Percentiles rank a stretch among this genome's conserved stretches.
phyloP scores from a whole-genome alignment of 2,888 invertebrate genomes.

The Omphaloscelis lunosa region DNA sequence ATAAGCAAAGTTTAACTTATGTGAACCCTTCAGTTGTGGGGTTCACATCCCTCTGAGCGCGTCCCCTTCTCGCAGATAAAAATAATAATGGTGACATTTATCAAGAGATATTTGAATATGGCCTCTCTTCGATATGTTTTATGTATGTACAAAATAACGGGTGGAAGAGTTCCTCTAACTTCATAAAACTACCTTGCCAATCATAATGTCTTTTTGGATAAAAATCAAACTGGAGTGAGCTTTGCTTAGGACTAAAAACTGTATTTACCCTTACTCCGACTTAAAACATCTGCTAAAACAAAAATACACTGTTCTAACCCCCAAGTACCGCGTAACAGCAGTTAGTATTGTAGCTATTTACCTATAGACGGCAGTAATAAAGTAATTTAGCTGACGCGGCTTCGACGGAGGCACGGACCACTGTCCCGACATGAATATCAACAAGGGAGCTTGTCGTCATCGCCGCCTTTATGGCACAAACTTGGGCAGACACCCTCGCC shows the following conservation, averaged over 20 bases:
- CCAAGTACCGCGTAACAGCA: conserved; percentile 36
- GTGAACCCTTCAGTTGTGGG: conserved; percentile 54
- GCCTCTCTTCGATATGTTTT: conserved; percentile 32
- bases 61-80: conserved; percentile 59
- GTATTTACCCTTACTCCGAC: neutral
- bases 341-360: conserved; percentile 77
- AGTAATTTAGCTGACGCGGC: conserved; percentile 85
- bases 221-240: neutral
- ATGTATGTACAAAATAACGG: conserved; percentile 24
- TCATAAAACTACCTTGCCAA: neutral
- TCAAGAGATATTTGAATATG: conserved; percentile 53
- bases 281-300: conserved; percentile 9
- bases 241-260: neutral
- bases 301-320: conserved; percentile 28
- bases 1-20: conserved; percentile 64
- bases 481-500: conserved; percentile 70
- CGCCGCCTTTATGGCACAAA: conserved; percentile 73
- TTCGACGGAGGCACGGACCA: conserved; percentile 74
- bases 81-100: conserved; percentile 61
- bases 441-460: conserved; percentile 77
- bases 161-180: neutral
- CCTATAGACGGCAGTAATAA: conserved; percentile 81
- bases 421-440: conserved; percentile 84
- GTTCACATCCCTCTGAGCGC: conserved; percentile 48
- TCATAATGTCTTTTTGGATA: neutral